Evolutionary conservation across 2,888 invertebrate genomes (phyloP), one percentile per base, ranked within the genome.

Genomic region (Lithosia quadra): DNA sequence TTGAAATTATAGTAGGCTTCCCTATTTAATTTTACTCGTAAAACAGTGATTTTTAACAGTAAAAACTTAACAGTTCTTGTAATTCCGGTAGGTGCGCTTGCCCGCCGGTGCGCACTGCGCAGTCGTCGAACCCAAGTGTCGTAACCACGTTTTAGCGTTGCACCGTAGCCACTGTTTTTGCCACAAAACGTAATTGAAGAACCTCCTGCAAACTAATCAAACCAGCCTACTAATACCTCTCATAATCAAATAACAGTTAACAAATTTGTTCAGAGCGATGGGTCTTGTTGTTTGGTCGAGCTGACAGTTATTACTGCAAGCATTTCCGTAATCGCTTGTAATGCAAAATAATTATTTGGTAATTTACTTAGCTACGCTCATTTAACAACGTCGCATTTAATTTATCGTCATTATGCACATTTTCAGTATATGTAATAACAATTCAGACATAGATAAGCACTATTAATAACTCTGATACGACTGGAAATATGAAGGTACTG

Each of bases 101-200:
- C 56, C n/a, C n/a, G 55, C 55, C 71, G 71, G 77, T 76, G 72
- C 18, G 22, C 21, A 18, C 57, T 7, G n/a, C 57, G 33, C 81
- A 83, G 86, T 90, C 90, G 83, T 81, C 83, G 90, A 91, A 86
- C 88, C 75, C 78, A 58, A 64, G 63, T 90, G 86, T 86, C 78
- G 87, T 84, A 90, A 90, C 77, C 72, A 81, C 79, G 84, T 85
- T 86, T 86, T 82, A 78, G 77, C 82, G 74, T 82, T 81, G 84
- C 86, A 85, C 78, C 79, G 72, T 79, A 84, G 81, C 80, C 84
- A 79, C 81, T 67, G 82, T 87, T 90, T 90, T 87, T 87, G 87
- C 84, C 78, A 72, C 84, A 81, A 80, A 82, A 80, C 82, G 86
- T 88, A 89, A 90, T 87, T 87, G 83, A 77, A 90, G 84, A 82